Percentiles rank a stretch among this genome's conserved stretches.
These are phyloP conservation scores for Melanotaenia parkinsoni DNA, from an alignment of 2,797 vertebrate genomes.

Conservation along the genomic window DNA sequence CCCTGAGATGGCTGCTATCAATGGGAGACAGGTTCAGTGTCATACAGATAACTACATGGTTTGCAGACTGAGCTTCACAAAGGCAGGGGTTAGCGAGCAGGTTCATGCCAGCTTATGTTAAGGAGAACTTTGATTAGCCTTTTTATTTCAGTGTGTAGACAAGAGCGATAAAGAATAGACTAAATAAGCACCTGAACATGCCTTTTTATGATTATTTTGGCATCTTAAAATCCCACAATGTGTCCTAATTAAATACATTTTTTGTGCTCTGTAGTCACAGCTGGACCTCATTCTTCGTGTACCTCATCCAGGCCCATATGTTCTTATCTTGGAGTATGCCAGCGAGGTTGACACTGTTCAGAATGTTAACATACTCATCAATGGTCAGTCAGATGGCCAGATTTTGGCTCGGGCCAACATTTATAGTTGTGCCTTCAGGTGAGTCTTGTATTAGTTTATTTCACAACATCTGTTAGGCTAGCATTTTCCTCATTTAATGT, in stretches of 20 bases:
- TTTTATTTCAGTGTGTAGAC: not conserved
- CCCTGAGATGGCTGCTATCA: slow-evolving; percentile 86
- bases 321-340: slow-evolving; percentile 89
- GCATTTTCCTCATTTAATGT: not conserved
- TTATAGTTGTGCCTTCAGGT: slow-evolving; percentile 93
- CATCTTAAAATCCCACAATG: not conserved
- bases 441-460: slow-evolving; percentile 9
- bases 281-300: slow-evolving; percentile 84
- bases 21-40: slow-evolving; percentile 87
- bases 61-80: not conserved
- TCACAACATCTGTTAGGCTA: not conserved
- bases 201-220: not conserved
- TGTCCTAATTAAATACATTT: not conserved
- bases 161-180: not conserved
- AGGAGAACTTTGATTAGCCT: no score
- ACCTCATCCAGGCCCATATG: slow-evolving; percentile 82
- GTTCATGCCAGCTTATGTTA: not conserved
- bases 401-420: slow-evolving; percentile 83
- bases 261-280: slow-evolving; percentile 78
- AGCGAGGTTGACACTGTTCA: slow-evolving; percentile 80
- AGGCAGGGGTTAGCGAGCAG: not conserved
- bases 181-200: not conserved
- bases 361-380: slow-evolving; percentile 79
- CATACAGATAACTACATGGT: not conserved
- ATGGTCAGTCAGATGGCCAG: slow-evolving; percentile 64